Evolutionary conservation across 1,140 invertebrate genomes (phyloP).

Genomic region (Nephotettix cincticeps): DNA sequence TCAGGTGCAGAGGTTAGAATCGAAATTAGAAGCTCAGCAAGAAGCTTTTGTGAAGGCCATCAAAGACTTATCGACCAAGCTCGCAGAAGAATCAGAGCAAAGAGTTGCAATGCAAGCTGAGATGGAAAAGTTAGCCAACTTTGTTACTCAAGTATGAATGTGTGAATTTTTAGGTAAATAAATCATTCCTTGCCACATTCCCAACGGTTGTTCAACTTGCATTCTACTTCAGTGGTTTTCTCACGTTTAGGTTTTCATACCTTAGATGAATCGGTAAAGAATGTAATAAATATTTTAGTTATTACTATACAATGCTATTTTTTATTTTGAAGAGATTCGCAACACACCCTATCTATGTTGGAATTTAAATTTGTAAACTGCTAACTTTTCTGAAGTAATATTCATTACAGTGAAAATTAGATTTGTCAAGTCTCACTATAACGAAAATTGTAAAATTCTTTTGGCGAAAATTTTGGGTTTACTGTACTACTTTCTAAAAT

Average conservation of each 20-base stretch:
- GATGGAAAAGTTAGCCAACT: slow-evolving; percentile 39
- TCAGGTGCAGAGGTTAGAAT: slow-evolving; percentile 29
- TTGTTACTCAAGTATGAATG: slow-evolving; percentile 40
- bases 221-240: background rate
- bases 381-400: too few relatives aligned
- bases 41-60: slow-evolving; percentile 31
- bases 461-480: too few relatives aligned
- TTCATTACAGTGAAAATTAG: too few relatives aligned
- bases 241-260: background rate
- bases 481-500: too few relatives aligned
- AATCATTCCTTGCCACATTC: slow-evolving; percentile 4
- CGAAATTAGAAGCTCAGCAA: slow-evolving; percentile 29
- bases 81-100: slow-evolving; percentile 37
- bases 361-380: background rate
- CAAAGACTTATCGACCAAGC: slow-evolving; percentile 34
- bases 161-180: too few relatives aligned
- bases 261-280: background rate
- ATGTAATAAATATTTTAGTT: background rate
- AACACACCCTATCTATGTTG: background rate
- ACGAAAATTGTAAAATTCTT: too few relatives aligned
- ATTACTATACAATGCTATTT: background rate
- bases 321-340: background rate
- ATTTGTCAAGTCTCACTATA: too few relatives aligned
- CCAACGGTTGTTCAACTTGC: background rate
- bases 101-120: slow-evolving; percentile 37